These are phyloP conservation scores for Galaxias olidus DNA, from an alignment of 2,797 vertebrate genomes.

Conservation along the genomic window DNA sequence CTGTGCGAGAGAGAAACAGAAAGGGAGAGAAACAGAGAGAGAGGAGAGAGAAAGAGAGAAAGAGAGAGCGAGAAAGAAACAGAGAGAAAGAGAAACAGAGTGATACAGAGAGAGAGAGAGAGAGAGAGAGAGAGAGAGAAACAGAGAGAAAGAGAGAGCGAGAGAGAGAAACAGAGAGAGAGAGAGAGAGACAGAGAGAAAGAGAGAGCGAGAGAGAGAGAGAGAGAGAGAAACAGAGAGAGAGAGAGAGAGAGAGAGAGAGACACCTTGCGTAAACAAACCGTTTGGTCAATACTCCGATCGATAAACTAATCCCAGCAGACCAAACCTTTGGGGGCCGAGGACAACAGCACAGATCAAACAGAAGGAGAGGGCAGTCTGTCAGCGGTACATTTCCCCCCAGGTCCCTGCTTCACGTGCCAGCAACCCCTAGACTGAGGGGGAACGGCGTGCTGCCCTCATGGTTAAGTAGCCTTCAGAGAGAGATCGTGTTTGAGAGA, in stretches of 20 bases:
- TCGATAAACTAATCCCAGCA: not conserved
- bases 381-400: no score
- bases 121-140: no score
- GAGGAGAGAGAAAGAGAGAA: not conserved
- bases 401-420: no score
- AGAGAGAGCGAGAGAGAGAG: not conserved
- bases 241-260: not conserved
- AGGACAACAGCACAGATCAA: no score
- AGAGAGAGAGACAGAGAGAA: slow-evolving; percentile 19
- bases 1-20: slow-evolving; percentile 9
- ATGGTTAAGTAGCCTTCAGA: no score
- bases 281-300: not conserved
- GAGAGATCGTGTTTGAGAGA: no score
- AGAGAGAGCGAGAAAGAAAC: slow-evolving; percentile 4
- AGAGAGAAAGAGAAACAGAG: slow-evolving; percentile 4
- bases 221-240: not conserved
- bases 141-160: not conserved
- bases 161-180: slow-evolving; percentile 6
- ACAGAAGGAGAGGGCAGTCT: no score
- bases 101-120: slow-evolving; percentile 29
- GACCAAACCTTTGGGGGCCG: no score
- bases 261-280: not conserved
- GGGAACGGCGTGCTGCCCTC: no score
- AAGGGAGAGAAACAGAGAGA: not conserved
- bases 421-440: no score